These are phyloP conservation scores for Fistularia commersonii DNA, from an alignment of 2,797 vertebrate species.

Conservation along the genomic window DNA sequence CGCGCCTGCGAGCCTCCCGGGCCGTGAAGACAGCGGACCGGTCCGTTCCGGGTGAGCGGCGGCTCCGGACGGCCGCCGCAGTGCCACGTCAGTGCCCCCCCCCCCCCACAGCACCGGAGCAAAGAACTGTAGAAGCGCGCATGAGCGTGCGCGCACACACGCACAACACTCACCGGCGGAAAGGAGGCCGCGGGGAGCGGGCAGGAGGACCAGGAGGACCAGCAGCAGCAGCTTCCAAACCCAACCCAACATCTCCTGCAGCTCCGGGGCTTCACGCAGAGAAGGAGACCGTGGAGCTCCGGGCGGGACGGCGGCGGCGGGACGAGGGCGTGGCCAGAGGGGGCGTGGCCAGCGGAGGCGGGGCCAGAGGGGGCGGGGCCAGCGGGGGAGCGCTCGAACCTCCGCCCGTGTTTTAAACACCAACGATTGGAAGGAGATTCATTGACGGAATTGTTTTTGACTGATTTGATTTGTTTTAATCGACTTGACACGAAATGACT, in stretches of 20 bases:
- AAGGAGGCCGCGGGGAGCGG: conserved; percentile 63
- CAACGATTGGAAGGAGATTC: too few species aligned
- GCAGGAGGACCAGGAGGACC: conserved; percentile 71
- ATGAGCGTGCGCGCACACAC: background rate
- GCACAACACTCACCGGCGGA: conserved; percentile 57
- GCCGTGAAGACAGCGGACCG: background rate
- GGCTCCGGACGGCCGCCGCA: background rate
- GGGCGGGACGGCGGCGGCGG: too few species aligned
- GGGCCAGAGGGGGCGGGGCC: background rate
- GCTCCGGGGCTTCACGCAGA: too few species aligned
- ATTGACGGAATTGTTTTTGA: background rate
- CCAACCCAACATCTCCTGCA: conserved; percentile 69
- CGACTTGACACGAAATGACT: background rate
- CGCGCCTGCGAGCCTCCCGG: background rate
- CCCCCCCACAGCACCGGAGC: too few species aligned
- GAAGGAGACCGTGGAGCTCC: conserved; percentile 1
- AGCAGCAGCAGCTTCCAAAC: conserved; percentile 61
- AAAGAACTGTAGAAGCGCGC: too few species aligned
- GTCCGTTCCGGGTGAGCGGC: too few species aligned
- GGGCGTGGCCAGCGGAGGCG: conserved; percentile 12
- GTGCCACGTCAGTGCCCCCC: conserved; percentile 68
- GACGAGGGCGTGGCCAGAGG: too few species aligned
- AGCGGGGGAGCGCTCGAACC: too few species aligned
- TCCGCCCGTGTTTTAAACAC: too few species aligned
- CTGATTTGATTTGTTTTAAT: too few species aligned